Evolutionary conservation across 2,888 invertebrate species (phyloP).

Genomic region (Caenorhabditis panamensis): DNA sequence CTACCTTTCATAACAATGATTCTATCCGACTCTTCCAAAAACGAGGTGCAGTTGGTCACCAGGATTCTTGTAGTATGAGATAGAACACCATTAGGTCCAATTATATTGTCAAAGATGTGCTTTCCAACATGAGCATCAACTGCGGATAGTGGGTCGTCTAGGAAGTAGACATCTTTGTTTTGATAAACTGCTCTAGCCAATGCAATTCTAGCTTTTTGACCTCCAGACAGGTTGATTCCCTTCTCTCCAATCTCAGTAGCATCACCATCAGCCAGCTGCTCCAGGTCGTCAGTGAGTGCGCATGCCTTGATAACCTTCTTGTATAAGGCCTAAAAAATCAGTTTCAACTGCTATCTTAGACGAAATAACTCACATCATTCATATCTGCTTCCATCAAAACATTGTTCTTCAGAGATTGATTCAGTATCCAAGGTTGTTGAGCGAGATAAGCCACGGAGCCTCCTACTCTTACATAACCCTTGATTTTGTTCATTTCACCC

Average conservation of each 20-base stretch:
- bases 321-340: constrained; percentile 47
- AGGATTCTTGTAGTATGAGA: constrained; percentile 88
- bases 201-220: constrained; percentile 86
- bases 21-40: constrained; percentile 91
- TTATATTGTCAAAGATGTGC: constrained; percentile 85
- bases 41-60: constrained; percentile 96
- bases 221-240: constrained; percentile 80
- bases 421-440: constrained; percentile 98
- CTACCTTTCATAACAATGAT: constrained; percentile 89
- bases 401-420: constrained; percentile 92
- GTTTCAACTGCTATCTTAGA: background rate
- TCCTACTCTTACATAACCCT: constrained; percentile 75
- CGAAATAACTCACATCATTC: constrained; percentile 33
- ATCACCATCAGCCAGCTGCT: constrained; percentile 75
- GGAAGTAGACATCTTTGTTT: constrained; percentile 90
- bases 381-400: constrained; percentile 83
- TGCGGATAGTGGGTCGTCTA: constrained; percentile 96
- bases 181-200: constrained; percentile 93
- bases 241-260: constrained; percentile 80
- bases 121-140: constrained; percentile 98
- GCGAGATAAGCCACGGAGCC: constrained; percentile 89
- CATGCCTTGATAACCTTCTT: constrained; percentile 70
- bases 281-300: constrained; percentile 74
- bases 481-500: constrained; percentile 85
- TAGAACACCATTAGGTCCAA: constrained; percentile 78